phyloP scores from a whole-genome alignment of 2,113 vertebrate species.

The Isichthys henryi region DNA sequence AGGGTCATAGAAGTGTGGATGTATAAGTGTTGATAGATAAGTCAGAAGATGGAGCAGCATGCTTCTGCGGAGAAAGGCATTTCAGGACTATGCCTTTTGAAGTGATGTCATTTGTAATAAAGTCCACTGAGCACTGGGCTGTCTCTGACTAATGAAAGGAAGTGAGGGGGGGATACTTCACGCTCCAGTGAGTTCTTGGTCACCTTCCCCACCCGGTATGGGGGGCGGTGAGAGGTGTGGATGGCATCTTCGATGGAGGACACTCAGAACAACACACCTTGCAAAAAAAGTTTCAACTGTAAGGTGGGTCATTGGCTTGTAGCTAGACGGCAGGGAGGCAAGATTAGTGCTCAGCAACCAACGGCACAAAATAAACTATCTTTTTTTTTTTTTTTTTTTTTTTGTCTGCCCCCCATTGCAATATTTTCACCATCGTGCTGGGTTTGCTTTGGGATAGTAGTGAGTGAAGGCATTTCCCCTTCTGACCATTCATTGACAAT shows the following conservation, averaged over 20 bases:
- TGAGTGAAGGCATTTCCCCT: neutral
- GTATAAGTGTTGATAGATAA: neutral
- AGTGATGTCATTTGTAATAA: neutral
- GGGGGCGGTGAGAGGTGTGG: neutral
- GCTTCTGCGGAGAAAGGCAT: neutral
- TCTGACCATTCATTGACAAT: neutral
- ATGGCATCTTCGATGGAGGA: neutral
- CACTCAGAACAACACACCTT: neutral
- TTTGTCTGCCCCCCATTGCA: neutral
- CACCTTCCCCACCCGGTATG: neutral
- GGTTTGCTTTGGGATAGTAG: neutral
- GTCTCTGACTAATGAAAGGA: neutral
- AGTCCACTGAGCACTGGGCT: neutral
- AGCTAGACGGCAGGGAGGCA: neutral
- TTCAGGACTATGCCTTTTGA: neutral
- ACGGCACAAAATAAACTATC: neutral
- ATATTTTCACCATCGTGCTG: neutral
- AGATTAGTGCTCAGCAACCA: neutral
- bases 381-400: neutral
- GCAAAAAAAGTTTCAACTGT: neutral
- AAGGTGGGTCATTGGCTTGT: neutral
- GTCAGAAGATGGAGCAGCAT: neutral
- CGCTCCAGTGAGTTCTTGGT: neutral
- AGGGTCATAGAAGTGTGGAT: neutral
- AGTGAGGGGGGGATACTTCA: neutral